Evolutionary conservation across 2,797 vertebrate species (phyloP).

Genomic region (Otus scops): DNA sequence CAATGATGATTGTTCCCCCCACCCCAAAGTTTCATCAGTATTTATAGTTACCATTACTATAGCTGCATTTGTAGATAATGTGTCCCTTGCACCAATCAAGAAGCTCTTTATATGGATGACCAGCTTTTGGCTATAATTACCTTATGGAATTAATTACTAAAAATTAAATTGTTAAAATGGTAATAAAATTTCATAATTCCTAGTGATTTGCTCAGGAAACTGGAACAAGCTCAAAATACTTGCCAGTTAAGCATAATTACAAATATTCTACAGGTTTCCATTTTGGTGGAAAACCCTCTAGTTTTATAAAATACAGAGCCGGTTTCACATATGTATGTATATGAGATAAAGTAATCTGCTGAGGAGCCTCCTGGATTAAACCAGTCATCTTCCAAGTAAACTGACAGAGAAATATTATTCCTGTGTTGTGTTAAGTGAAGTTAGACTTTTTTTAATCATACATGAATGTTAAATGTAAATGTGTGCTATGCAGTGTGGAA

Average conservation of each 20-base stretch:
- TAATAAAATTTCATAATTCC: background rate
- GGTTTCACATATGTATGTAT: background rate
- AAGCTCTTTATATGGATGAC: background rate
- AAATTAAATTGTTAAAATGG: background rate
- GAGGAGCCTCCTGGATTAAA: background rate
- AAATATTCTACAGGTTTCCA: background rate
- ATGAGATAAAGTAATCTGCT: background rate
- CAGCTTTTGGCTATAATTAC: background rate
- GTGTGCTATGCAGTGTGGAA: background rate
- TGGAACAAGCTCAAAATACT: background rate
- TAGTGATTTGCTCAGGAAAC: background rate
- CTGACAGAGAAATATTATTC: background rate
- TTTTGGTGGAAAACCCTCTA: background rate
- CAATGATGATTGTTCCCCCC: background rate
- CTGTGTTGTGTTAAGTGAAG: background rate
- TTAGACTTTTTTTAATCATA: background rate
- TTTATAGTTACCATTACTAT: background rate
- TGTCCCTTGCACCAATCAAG: fast-evolving
- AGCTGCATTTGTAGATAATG: background rate
- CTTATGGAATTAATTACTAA: background rate
- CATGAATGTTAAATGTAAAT: background rate
- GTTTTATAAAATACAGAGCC: background rate
- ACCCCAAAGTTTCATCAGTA: background rate
- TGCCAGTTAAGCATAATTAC: background rate
- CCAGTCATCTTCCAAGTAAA: background rate